A percentile compares a stretch with the other conserved stretches of the same genome.
Evolutionary conservation across 2,888 invertebrate species (phyloP).

Genomic region (Lissonota sp.): DNA sequence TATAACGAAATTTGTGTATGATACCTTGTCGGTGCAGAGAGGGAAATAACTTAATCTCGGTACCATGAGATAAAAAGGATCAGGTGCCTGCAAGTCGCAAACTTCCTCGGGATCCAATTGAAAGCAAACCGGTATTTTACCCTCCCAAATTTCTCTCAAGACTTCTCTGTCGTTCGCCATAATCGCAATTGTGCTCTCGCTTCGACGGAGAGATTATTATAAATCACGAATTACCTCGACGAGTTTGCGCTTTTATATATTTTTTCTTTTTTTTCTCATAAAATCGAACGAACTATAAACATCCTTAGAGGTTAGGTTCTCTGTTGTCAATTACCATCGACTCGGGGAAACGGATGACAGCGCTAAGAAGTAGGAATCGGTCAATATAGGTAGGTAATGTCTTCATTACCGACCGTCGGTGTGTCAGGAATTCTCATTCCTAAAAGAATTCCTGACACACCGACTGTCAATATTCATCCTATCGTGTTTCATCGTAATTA

Average conservation of each 20-base stretch:
- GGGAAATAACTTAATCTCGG: constrained; percentile 97
- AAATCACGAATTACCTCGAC: constrained; percentile 21
- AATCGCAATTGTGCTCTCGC: constrained; percentile 27
- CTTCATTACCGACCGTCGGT: too few species aligned
- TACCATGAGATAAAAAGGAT: constrained; percentile 96
- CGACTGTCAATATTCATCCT: not conserved
- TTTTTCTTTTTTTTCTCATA: constrained; percentile 31
- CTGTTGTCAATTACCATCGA: constrained; percentile 2
- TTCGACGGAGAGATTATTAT: too few species aligned
- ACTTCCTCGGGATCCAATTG: constrained; percentile 95
- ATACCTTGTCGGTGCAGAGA: constrained; percentile 96
- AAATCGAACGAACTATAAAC: constrained; percentile 24
- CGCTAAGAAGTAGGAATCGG: constrained; percentile 22
- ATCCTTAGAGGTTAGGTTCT: constrained; percentile 48
- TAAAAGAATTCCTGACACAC: constrained; percentile 2
- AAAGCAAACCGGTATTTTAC: constrained; percentile 97
- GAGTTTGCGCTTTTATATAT: constrained; percentile 22
- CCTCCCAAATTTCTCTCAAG: constrained; percentile 97
- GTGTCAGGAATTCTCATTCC: too few species aligned
- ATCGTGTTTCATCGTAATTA: not conserved
- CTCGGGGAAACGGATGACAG: not conserved
- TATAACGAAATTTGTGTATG: constrained; percentile 1
- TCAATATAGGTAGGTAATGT: not conserved
- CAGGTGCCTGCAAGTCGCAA: constrained; percentile 94
- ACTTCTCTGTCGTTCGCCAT: constrained; percentile 99